Percentiles rank a stretch among this genome's conserved stretches.
Conservation (phyloP, 2,113 vertebrate species). For the Osmerus mordax region DNA sequence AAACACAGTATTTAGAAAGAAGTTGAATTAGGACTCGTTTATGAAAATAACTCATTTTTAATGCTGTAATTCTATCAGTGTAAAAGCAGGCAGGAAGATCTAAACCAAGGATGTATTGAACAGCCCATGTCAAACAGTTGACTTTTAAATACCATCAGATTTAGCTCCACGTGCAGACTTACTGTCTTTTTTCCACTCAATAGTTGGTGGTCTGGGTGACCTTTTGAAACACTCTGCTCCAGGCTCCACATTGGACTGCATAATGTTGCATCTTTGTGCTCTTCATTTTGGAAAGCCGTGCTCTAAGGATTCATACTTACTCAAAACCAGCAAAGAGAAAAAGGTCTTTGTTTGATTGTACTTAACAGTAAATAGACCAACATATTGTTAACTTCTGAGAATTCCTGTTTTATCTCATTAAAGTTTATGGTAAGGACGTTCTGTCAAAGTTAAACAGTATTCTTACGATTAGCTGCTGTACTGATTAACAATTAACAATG, state of each 20-base stretch:
- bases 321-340: constrained; percentile 49
- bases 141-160: constrained; percentile 71
- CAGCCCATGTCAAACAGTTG: constrained; percentile 41
- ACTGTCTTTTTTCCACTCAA: constrained; percentile 25
- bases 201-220: constrained; percentile 59
- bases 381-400: constrained; percentile 36
- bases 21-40: too few relatives aligned
- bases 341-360: constrained; percentile 58
- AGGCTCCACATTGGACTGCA: constrained; percentile 51
- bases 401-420: background rate
- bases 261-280: constrained; percentile 66
- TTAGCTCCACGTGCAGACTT: constrained; percentile 56
- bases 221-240: constrained; percentile 60
- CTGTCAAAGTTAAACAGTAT: too few relatives aligned
- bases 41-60: too few relatives aligned
- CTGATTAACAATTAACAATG: too few relatives aligned
- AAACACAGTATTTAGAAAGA: too few relatives aligned
- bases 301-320: constrained; percentile 37
- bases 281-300: constrained; percentile 40
- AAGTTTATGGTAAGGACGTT: background rate
- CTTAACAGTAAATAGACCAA: constrained; percentile 20
- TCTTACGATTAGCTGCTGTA: too few relatives aligned
- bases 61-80: background rate
- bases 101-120: constrained; percentile 4
- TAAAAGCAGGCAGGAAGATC: background rate